Evolutionary conservation across 2,888 invertebrate genomes (phyloP).

Genomic region (Syrphus vitripennis): DNA sequence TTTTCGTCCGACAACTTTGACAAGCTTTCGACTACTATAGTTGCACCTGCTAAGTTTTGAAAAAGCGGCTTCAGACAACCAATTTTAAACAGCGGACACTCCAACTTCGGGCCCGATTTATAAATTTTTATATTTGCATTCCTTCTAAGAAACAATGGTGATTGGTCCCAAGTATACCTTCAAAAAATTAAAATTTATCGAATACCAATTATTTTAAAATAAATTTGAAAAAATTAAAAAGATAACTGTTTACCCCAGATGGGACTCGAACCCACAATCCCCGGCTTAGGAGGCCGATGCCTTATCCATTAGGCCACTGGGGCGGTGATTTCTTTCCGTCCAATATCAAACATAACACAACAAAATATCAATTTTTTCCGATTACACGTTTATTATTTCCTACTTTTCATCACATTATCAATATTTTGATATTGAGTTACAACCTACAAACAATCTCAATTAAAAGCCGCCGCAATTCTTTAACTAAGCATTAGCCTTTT

Average conservation of each 20-base stretch:
- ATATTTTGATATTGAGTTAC: not conserved
- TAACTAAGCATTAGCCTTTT: conserved; percentile 72
- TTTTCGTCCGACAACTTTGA: too few species aligned
- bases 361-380: not conserved
- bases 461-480: not conserved
- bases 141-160: too few species aligned
- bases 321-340: conserved; percentile 80
- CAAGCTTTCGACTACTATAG: too few species aligned
- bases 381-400: not conserved
- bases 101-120: too few species aligned
- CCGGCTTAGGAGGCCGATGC: conserved; percentile 93
- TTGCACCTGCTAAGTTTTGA: too few species aligned
- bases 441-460: not conserved
- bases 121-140: too few species aligned
- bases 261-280: conserved; percentile 93
- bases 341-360: conserved; percentile 20
- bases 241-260: conserved; percentile 87
- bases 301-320: conserved; percentile 93
- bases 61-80: too few species aligned
- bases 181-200: too few species aligned
- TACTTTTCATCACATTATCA: not conserved
- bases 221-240: conserved; percentile 20
- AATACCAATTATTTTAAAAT: too few species aligned
- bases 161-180: too few species aligned
- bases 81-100: too few species aligned